A percentile compares a stretch with the other conserved stretches of the same genome.
Conservation (phyloP, 2,888 invertebrate genomes). For the Hermaeophaga mercurialis region DNA sequence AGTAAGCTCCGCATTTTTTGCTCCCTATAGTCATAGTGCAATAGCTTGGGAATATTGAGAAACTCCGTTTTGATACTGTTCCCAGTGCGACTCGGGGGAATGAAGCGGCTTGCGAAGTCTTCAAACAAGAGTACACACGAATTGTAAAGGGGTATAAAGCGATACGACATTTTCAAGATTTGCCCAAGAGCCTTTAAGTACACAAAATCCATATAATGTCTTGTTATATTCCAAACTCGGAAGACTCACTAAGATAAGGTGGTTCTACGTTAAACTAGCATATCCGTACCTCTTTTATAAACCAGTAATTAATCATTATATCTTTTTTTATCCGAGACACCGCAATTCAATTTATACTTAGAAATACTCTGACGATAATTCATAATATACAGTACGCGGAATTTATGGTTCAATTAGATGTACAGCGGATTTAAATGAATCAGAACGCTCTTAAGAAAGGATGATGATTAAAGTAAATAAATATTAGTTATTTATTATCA, state of each 20-base stretch:
- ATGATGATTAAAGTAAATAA: too few species aligned
- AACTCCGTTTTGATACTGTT: conserved; percentile 34
- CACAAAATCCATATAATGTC: conserved; percentile 53
- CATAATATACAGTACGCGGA: too few species aligned
- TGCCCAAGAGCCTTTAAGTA: conserved; percentile 53
- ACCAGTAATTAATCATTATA: too few species aligned
- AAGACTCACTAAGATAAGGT: conserved; percentile 39
- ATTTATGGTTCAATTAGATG: too few species aligned
- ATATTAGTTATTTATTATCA: too few species aligned
- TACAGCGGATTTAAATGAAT: too few species aligned
- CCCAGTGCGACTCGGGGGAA: conserved; percentile 34
- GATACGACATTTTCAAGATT: conserved; percentile 54
- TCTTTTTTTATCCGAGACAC: too few species aligned
- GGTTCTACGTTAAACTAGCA: too few species aligned
- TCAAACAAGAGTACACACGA: conserved; percentile 39
- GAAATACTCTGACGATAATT: too few species aligned
- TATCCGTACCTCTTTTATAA: too few species aligned
- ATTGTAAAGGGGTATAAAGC: conserved; percentile 44
- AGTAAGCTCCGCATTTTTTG: neutral
- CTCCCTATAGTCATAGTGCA: conserved; percentile 12
- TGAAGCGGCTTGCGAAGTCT: conserved; percentile 39
- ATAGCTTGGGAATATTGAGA: conserved; percentile 34
- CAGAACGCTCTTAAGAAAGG: too few species aligned
- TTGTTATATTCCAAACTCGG: conserved; percentile 44
- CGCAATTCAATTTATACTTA: too few species aligned